These are phyloP conservation scores for Oxygymnocypris stewartii DNA, from an alignment of 2,113 vertebrate species.

Conservation along the genomic window DNA sequence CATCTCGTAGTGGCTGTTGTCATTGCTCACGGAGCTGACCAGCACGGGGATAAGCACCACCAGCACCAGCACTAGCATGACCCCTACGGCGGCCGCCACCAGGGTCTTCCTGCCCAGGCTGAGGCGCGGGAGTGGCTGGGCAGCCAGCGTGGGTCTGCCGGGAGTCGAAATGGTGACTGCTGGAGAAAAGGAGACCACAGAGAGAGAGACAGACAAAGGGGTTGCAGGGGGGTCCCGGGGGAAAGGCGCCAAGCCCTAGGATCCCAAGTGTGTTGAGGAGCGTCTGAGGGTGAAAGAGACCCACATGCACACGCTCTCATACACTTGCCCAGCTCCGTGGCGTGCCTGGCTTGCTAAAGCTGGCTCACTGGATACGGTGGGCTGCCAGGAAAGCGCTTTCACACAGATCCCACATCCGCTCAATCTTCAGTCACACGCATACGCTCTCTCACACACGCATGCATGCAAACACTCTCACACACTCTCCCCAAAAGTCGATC, in stretches of 20 bases:
- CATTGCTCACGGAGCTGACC: conserved; percentile 91
- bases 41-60: conserved; percentile 96
- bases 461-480: conserved; percentile 53
- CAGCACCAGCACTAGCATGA: conserved; percentile 93
- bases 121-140: conserved; percentile 90
- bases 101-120: conserved; percentile 94
- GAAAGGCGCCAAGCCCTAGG: conserved; percentile 59
- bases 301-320: conserved; percentile 70
- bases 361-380: conserved; percentile 36
- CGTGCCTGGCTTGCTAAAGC: conserved; percentile 16
- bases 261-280: conserved; percentile 69
- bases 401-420: conserved; percentile 65
- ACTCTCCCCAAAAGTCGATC: conserved; percentile 60
- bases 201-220: conserved; percentile 34
- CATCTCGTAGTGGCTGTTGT: conserved; percentile 92
- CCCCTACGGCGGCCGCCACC: conserved; percentile 90
- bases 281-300: conserved; percentile 68
- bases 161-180: conserved; percentile 90
- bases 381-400: conserved; percentile 41
- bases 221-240: conserved; percentile 58
- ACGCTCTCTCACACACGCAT: conserved; percentile 25
- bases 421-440: conserved; percentile 49
- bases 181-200: conserved; percentile 71
- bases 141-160: conserved; percentile 85
- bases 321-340: conserved; percentile 1